These are phyloP conservation scores for Galerucella nymphaeae DNA, from an alignment of 2,888 invertebrate genomes.

Conservation along the genomic window DNA sequence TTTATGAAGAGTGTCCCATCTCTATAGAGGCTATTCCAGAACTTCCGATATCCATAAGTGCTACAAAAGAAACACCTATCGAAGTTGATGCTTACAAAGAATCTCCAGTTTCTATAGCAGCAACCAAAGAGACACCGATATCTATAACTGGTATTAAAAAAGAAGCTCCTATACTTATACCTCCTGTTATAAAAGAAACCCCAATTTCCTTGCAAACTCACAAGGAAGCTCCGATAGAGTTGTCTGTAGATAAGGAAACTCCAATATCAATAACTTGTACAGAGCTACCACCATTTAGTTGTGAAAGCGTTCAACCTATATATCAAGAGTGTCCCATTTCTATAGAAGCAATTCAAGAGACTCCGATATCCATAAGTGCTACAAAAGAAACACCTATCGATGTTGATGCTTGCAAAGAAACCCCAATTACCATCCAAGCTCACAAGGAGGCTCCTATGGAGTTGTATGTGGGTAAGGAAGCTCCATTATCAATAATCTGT, in stretches of 20 bases:
- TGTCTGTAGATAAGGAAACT: constrained; percentile 11
- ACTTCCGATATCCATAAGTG: background rate
- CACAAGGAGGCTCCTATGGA: background rate
- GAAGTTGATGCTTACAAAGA: too few relatives aligned
- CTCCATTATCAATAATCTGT: too few relatives aligned
- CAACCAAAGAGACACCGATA: background rate
- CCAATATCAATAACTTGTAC: background rate
- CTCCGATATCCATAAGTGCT: background rate
- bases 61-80: constrained; percentile 3
- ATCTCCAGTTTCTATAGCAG: background rate
- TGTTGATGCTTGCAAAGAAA: background rate
- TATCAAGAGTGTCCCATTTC: background rate
- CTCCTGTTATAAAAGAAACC: too few relatives aligned
- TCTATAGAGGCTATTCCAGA: background rate
- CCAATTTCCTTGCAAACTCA: too few relatives aligned
- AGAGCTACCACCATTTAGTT: background rate
- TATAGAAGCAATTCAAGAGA: too few relatives aligned
- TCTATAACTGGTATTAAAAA: too few relatives aligned
- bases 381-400: background rate
- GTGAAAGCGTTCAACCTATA: too few relatives aligned
- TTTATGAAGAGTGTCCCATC: constrained; percentile 4
- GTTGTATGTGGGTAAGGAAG: background rate
- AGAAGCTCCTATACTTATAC: too few relatives aligned
- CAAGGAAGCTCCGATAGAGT: too few relatives aligned
- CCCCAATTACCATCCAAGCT: background rate